Evolutionary conservation across 2,113 vertebrate genomes (phyloP).

Genomic region (Rafetus swinhoei): DNA sequence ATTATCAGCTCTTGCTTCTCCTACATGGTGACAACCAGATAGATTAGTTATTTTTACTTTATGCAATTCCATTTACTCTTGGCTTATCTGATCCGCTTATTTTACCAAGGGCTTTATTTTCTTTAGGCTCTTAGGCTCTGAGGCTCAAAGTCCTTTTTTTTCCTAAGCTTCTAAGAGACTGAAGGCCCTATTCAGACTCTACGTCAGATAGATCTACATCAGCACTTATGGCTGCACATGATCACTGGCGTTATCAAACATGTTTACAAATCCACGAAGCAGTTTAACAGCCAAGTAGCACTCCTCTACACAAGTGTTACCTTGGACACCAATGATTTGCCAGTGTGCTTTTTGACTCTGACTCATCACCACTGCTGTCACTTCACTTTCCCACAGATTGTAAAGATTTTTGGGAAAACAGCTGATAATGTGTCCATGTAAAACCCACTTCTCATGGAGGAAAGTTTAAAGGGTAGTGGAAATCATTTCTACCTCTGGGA

Average conservation of each 20-base stretch:
- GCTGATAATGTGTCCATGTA: neutral
- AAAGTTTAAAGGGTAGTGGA: neutral
- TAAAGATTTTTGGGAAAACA: neutral
- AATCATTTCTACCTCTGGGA: neutral
- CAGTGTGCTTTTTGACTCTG: neutral
- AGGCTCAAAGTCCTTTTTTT: conserved; percentile 37
- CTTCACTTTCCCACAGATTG: neutral
- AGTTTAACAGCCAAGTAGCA: fast-evolving
- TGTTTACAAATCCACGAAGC: conserved; percentile 50
- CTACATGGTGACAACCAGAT: neutral
- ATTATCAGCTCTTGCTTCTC: neutral
- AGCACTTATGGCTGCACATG: neutral
- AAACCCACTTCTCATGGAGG: neutral
- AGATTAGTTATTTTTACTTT: conserved; percentile 45
- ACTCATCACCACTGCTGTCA: neutral
- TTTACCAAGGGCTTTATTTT: conserved; percentile 68
- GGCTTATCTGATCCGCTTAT: conserved; percentile 69
- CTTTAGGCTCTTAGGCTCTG: conserved; percentile 26
- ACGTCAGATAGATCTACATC: conserved; percentile 33
- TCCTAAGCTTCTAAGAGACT: conserved; percentile 12
- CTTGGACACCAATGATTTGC: neutral
- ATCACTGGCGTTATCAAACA: neutral
- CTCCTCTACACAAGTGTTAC: fast-evolving
- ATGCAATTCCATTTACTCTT: conserved; percentile 42
- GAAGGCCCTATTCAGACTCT: conserved; percentile 6